These are phyloP conservation scores for Eonycteris spelaea DNA, from an alignment of 2,113 vertebrate genomes.

Conservation along the genomic window DNA sequence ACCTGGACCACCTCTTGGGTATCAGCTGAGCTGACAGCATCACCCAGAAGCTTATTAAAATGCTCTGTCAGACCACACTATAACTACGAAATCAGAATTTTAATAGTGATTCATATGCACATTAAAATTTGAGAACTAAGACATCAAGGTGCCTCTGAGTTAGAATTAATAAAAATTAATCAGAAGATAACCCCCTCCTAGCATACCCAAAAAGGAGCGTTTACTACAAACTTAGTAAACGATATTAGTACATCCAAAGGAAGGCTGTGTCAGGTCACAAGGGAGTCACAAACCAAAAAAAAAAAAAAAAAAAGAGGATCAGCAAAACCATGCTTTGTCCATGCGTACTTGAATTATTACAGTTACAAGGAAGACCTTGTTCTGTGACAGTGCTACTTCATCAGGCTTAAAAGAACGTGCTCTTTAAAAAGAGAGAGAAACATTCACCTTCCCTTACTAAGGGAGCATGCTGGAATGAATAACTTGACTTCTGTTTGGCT, in stretches of 20 bases:
- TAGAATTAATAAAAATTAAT: neutral
- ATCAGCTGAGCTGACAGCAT: neutral
- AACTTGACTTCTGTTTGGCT: conserved; percentile 24
- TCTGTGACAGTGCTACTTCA: neutral
- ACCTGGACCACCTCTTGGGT: neutral
- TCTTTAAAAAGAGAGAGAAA: neutral
- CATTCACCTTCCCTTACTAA: neutral
- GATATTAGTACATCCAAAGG: neutral
- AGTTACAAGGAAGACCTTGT: neutral
- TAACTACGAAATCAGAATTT: neutral
- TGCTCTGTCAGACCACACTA: neutral
- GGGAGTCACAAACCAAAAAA: neutral
- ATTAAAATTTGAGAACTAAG: neutral
- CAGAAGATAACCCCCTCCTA: neutral
- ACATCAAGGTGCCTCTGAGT: neutral
- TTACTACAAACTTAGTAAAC: neutral
- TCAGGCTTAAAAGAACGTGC: neutral
- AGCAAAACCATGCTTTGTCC: neutral
- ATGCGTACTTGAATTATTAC: neutral
- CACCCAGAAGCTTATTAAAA: neutral
- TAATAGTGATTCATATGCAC: neutral
- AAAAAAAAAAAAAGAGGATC: neutral
- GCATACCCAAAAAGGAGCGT: neutral
- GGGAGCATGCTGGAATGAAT: neutral
- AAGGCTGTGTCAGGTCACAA: neutral